phyloP scores from a whole-genome alignment of 1,140 invertebrate genomes.

The Drosophila santomea region DNA sequence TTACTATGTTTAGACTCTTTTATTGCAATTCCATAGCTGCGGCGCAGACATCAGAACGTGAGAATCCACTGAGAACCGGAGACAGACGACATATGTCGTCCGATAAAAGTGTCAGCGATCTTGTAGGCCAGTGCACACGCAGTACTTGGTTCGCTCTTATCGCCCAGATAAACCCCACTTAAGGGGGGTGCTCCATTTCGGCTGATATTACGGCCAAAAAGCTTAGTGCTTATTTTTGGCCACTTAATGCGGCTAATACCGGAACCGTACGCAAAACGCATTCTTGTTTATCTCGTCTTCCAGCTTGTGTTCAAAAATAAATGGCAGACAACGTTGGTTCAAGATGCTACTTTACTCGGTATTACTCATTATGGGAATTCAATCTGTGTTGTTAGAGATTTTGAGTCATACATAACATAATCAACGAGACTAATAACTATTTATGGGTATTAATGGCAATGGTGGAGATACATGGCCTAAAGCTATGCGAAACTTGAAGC shows the following conservation, averaged over 20 bases:
- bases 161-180: conserved; percentile 27
- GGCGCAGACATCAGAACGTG: conserved; percentile 69
- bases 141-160: conserved; percentile 48
- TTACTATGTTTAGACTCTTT: conserved; percentile 29
- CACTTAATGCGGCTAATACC: background rate
- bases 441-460: no score
- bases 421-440: no score
- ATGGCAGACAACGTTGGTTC: background rate
- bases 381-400: no score
- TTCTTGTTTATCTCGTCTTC: background rate
- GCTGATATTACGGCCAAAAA: background rate
- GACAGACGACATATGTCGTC: conserved; percentile 22
- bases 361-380: no score
- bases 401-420: no score
- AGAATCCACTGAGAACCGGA: conserved; percentile 48
- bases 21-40: conserved; percentile 51
- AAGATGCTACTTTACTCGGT: no score
- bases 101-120: conserved; percentile 60
- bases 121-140: conserved; percentile 37
- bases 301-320: background rate
- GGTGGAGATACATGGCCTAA: background rate
- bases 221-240: conserved; percentile 2
- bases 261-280: background rate
- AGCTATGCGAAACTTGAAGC: background rate
- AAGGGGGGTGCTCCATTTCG: conserved; percentile 8